phyloP scores from a whole-genome alignment of 2,888 invertebrate species.

The Cistogaster globosa region DNA sequence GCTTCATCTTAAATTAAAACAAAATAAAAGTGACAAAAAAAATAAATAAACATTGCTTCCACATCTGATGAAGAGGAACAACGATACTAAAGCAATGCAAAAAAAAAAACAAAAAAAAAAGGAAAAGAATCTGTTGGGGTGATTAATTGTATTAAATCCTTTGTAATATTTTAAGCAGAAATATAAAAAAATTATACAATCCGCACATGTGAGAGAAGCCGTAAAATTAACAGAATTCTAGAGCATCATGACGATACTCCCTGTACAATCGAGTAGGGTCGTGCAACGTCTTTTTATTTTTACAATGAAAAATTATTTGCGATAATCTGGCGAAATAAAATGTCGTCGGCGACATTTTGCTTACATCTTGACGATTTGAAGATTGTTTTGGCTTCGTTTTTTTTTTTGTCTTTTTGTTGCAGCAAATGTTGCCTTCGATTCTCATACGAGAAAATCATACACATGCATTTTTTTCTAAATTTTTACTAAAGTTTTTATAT shows the following conservation, averaged over 20 bases:
- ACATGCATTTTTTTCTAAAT: conserved; percentile 23
- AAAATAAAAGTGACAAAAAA: conserved; percentile 25
- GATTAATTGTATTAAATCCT: conserved; percentile 71
- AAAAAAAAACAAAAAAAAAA: not conserved
- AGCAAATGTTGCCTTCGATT: no score
- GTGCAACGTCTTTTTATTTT: conserved; percentile 24
- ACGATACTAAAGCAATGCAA: not conserved
- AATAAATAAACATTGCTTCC: conserved; percentile 31
- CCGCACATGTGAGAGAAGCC: conserved; percentile 43
- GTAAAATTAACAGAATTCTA: conserved; percentile 45
- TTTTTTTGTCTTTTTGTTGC: conserved; percentile 11
- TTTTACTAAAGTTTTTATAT: not conserved
- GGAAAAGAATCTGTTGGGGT: conserved; percentile 58
- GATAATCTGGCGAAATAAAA: conserved; percentile 82
- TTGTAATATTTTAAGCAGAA: conserved; percentile 70
- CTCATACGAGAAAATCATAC: not conserved
- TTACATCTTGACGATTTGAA: conserved; percentile 69
- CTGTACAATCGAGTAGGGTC: not conserved
- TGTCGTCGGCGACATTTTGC: conserved; percentile 82
- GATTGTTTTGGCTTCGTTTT: conserved; percentile 42
- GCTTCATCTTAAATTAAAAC: conserved; percentile 16
- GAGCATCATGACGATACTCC: conserved; percentile 4
- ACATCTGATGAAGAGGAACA: conserved; percentile 55
- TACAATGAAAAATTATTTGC: conserved; percentile 79
- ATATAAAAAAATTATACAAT: conserved; percentile 27